Evolutionary conservation across 2,797 vertebrate species (phyloP).

Genomic region (Alauda arvensis): DNA sequence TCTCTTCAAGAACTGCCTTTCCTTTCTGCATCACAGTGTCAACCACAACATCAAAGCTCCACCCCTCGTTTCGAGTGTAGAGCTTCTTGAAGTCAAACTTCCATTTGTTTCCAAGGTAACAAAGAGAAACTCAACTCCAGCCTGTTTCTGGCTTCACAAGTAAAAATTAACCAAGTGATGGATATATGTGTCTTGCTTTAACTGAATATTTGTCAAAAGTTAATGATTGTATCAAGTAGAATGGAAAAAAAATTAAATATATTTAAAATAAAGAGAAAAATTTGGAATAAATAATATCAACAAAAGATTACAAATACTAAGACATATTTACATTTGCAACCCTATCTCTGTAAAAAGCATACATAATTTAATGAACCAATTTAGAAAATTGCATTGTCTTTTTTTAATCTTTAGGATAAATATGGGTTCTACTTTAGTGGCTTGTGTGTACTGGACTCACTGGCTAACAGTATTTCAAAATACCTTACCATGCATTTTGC

Average conservation of each 20-base stretch:
- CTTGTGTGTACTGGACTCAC: neutral
- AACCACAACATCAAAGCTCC: conserved; percentile 4
- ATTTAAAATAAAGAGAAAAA: neutral
- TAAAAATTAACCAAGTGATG: neutral
- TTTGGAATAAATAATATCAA: neutral
- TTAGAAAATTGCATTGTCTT: neutral
- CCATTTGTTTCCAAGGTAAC: conserved; percentile 58
- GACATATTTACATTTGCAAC: neutral
- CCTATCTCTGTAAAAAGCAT: neutral
- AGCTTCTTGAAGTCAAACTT: conserved; percentile 8
- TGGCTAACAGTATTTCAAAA: neutral
- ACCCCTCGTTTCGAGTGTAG: neutral
- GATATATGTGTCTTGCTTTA: neutral
- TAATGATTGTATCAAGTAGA: neutral
- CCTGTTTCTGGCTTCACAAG: neutral
- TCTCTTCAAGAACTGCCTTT: neutral
- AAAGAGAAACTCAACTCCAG: conserved; percentile 9
- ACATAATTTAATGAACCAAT: neutral
- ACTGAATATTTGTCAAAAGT: neutral
- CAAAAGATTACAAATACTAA: neutral
- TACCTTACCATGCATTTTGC: neutral
- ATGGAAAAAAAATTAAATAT: neutral
- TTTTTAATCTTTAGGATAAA: neutral
- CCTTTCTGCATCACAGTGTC: neutral
- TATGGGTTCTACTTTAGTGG: neutral